Conservation (phyloP, 2,888 invertebrate genomes). For the Spatulosminthurus flaviceps region DNA sequence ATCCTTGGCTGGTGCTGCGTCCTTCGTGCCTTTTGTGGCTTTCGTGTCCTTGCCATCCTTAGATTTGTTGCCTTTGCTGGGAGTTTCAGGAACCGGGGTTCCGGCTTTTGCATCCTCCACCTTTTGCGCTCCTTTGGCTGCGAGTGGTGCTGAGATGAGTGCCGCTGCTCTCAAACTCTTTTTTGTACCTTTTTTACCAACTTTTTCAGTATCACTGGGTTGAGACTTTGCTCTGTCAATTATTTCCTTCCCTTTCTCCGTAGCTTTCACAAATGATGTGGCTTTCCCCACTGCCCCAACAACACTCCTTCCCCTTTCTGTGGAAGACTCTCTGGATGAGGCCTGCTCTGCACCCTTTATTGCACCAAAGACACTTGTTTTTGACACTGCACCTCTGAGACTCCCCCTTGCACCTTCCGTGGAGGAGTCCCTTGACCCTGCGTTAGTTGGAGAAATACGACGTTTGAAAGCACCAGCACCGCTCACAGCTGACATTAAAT, state of each 20-base stretch:
- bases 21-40: background rate
- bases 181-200: conserved; percentile 33
- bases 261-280: background rate
- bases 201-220: background rate
- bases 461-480: conserved; percentile 22
- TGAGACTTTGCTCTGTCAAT: background rate
- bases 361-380: conserved; percentile 13
- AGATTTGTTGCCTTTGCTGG: background rate
- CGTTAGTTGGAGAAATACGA: background rate
- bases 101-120: background rate
- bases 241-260: background rate
- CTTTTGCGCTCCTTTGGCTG: background rate
- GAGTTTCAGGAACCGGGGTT: background rate
- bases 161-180: conserved; percentile 38
- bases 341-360: background rate
- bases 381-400: conserved; percentile 29
- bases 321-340: conserved; percentile 39
- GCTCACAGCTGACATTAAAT: conserved; percentile 21
- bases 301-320: conserved; percentile 19
- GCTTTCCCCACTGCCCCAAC: conserved; percentile 8
- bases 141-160: background rate
- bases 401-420: background rate
- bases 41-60: background rate
- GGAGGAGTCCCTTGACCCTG: conserved; percentile 25
- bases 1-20: background rate